These are phyloP conservation scores for Ormyrus nitidulus DNA, from an alignment of 2,888 invertebrate species.

Conservation along the genomic window DNA sequence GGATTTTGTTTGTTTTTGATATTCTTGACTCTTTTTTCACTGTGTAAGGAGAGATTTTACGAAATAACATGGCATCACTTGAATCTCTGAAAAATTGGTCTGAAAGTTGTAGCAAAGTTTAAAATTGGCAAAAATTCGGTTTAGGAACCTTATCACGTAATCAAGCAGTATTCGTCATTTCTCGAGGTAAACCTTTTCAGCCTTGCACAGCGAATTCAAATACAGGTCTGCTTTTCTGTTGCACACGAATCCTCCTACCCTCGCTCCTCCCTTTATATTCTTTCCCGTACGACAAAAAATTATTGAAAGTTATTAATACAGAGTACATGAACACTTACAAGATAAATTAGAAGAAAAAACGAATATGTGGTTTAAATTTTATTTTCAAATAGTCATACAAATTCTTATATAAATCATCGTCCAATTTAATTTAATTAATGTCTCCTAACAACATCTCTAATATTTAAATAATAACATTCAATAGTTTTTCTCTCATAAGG, in stretches of 20 bases:
- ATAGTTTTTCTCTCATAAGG: conserved; percentile 32
- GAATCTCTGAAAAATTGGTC: neutral
- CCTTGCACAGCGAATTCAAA: conserved; percentile 35
- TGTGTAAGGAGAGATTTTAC: conserved; percentile 6
- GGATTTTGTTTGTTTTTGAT: conserved; percentile 28
- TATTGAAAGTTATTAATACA: conserved; percentile 31
- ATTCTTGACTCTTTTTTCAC: conserved; percentile 1
- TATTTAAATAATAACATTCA: conserved; percentile 12
- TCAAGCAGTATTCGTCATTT: conserved; percentile 2
- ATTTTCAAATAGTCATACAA: neutral
- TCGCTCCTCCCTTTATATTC: neutral
- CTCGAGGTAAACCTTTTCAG: neutral
- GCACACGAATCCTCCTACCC: conserved; percentile 31
- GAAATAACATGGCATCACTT: too few relatives aligned
- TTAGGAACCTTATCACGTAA: conserved; percentile 32
- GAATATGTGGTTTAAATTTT: too few relatives aligned
- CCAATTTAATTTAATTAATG: too few relatives aligned
- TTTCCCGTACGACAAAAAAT: conserved; percentile 19
- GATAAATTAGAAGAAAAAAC: too few relatives aligned
- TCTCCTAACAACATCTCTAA: too few relatives aligned
- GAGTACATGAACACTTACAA: neutral
- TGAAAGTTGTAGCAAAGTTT: conserved; percentile 22
- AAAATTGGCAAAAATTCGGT: conserved; percentile 2
- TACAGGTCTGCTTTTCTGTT: neutral
- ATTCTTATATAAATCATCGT: neutral